A percentile compares a stretch with the other conserved stretches of the same genome.
These are phyloP conservation scores for Thalpophila matura DNA, from an alignment of 2,888 invertebrate genomes.

Conservation along the genomic window DNA sequence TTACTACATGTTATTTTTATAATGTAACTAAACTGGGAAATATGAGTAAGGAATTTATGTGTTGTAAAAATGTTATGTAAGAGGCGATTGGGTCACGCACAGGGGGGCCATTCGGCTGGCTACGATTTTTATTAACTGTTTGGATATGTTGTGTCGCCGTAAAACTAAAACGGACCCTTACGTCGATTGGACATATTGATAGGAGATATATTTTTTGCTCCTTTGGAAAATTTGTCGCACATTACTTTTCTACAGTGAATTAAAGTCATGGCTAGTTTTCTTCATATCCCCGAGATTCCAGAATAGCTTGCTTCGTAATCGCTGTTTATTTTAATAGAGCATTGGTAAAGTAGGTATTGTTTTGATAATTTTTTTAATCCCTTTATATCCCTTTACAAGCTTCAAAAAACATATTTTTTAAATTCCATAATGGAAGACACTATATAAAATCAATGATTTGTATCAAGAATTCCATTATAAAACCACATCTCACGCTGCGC, in stretches of 20 bases:
- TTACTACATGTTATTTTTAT: slow-evolving; percentile 77
- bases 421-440: background rate
- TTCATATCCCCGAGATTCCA: too few relatives aligned
- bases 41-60: slow-evolving; percentile 75
- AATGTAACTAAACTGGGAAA: slow-evolving; percentile 74
- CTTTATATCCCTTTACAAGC: too few relatives aligned
- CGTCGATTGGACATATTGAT: slow-evolving; percentile 54
- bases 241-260: slow-evolving; percentile 7
- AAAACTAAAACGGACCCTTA: slow-evolving; percentile 62
- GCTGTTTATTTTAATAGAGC: too few relatives aligned
- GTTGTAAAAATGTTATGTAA: slow-evolving; percentile 75
- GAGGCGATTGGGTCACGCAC: slow-evolving; percentile 69
- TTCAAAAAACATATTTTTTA: background rate
- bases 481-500: slow-evolving; percentile 4
- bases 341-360: too few relatives aligned
- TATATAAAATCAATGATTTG: background rate
- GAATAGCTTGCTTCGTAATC: too few relatives aligned
- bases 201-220: slow-evolving; percentile 28
- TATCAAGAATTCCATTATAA: background rate
- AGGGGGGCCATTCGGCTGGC: slow-evolving; percentile 56
- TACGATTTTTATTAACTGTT: slow-evolving; percentile 74
- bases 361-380: too few relatives aligned
- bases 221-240: slow-evolving; percentile 18
- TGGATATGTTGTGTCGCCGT: slow-evolving; percentile 64
- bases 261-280: background rate